Conservation (phyloP, 2,113 vertebrate genomes). For the Orthonyx spaldingii region DNA sequence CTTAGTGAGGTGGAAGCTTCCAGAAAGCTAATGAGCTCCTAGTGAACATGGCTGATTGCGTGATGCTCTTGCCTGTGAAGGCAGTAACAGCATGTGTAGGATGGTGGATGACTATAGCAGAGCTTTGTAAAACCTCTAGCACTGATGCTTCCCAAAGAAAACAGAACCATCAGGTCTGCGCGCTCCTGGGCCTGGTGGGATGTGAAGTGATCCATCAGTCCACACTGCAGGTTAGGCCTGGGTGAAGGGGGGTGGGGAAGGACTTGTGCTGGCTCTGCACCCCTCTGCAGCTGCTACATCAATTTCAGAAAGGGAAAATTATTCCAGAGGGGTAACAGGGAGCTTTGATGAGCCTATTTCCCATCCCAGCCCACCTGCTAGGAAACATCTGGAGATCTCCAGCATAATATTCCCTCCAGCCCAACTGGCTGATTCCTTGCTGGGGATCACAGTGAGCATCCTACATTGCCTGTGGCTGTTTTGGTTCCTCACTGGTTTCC, state of each 20-base stretch:
- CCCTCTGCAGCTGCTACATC: not conserved
- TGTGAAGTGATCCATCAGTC: fast-evolving
- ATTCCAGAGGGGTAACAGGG: not conserved
- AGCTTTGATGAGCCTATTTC: not conserved
- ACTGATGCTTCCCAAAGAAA: not conserved
- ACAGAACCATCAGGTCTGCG: not conserved
- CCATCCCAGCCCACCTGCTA: not conserved
- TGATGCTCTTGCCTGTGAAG: not conserved
- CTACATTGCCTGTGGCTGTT: not conserved
- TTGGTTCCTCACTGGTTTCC: not conserved
- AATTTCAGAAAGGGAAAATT: not conserved
- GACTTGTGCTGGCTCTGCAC: not conserved
- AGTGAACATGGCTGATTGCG: not conserved
- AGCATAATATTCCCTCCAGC: not conserved
- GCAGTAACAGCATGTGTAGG: fast-evolving
- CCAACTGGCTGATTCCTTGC: not conserved
- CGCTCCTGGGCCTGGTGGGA: not conserved
- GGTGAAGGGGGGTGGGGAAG: not conserved
- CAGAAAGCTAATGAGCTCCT: not conserved
- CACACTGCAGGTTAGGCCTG: not conserved
- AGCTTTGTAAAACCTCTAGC: not conserved
- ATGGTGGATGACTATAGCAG: not conserved
- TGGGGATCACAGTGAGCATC: not conserved
- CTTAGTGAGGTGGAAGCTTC: not conserved
- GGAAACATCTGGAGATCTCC: not conserved